Percentiles rank a stretch among this genome's conserved stretches.
Conservation (phyloP, 2,888 invertebrate genomes). For the Cepaea hortensis region DNA sequence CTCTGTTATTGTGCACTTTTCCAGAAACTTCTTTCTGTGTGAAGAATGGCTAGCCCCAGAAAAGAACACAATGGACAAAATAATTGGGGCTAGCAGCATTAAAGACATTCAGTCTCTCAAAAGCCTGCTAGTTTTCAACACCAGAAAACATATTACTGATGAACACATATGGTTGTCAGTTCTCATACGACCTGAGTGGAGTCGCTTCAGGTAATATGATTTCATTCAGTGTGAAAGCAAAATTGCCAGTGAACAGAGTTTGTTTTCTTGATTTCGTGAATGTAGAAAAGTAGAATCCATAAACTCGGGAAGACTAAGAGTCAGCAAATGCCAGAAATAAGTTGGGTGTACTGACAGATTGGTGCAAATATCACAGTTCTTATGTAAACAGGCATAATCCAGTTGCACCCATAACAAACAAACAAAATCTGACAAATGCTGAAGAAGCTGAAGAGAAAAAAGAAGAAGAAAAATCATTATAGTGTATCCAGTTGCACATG, state of each 20-base stretch:
- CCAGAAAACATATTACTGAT: constrained; percentile 74
- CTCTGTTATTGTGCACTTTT: constrained; percentile 29
- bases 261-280: background rate
- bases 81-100: constrained; percentile 73
- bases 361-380: too few relatives aligned
- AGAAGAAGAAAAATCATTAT: too few relatives aligned
- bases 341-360: too few relatives aligned
- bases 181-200: constrained; percentile 75
- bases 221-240: background rate
- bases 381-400: too few relatives aligned
- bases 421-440: too few relatives aligned
- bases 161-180: constrained; percentile 78
- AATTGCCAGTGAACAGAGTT: background rate
- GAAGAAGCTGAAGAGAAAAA: too few relatives aligned
- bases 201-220: constrained; percentile 71
- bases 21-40: constrained; percentile 67
- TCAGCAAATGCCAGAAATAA: too few relatives aligned
- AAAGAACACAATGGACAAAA: constrained; percentile 76
- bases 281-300: too few relatives aligned
- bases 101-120: constrained; percentile 74
- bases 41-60: constrained; percentile 76
- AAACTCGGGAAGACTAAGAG: too few relatives aligned
- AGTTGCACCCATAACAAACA: too few relatives aligned
- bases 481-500: too few relatives aligned
- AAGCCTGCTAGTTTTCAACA: constrained; percentile 73